A percentile compares a stretch with the other conserved stretches of the same genome.
Evolutionary conservation across 35 echinoderm and acorn worm genomes (phyloP).

Genomic region (Amphiura filiformis): DNA sequence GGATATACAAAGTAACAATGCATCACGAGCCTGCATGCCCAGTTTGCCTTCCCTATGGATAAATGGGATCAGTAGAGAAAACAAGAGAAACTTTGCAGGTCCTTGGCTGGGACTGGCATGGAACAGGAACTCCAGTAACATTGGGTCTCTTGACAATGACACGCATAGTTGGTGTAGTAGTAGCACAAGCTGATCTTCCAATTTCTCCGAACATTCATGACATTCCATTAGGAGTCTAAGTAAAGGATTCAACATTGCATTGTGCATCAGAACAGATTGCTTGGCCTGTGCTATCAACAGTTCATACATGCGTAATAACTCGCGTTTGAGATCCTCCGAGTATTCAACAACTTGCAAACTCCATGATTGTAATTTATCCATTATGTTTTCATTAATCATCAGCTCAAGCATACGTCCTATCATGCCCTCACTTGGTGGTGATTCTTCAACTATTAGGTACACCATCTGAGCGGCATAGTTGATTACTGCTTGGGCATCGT

Average conservation of each 20-base stretch:
- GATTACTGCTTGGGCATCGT: conserved; percentile 87
- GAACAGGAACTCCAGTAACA: conserved; percentile 88
- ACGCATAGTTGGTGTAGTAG: conserved; percentile 91
- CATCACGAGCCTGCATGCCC: conserved; percentile 92
- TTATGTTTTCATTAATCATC: conserved; percentile 61
- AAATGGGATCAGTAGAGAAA: conserved; percentile 94
- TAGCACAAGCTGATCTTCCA: conserved; percentile 78
- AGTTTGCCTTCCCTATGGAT: conserved; percentile 84
- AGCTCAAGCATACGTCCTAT: conserved; percentile 73
- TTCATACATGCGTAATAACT: conserved; percentile 81
- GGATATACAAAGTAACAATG: conserved; percentile 89
- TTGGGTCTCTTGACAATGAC: conserved; percentile 70
- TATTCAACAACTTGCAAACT: conserved; percentile 59
- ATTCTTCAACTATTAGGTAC: conserved; percentile 79
- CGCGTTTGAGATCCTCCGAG: conserved; percentile 76
- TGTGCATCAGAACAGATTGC: conserved; percentile 81
- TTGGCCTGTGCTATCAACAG: conserved; percentile 77
- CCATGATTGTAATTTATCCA: conserved; percentile 87
- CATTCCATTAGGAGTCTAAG: conserved; percentile 66
- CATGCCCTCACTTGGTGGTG: conserved; percentile 42
- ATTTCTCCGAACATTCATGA: conserved; percentile 62
- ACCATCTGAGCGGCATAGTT: conserved; percentile 95
- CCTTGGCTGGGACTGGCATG: conserved; percentile 98
- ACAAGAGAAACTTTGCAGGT: conserved; percentile 95
- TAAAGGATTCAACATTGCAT: conserved; percentile 79